These are phyloP conservation scores for Agonopterix arenella DNA, from an alignment of 2,888 invertebrate species.

Conservation along the genomic window DNA sequence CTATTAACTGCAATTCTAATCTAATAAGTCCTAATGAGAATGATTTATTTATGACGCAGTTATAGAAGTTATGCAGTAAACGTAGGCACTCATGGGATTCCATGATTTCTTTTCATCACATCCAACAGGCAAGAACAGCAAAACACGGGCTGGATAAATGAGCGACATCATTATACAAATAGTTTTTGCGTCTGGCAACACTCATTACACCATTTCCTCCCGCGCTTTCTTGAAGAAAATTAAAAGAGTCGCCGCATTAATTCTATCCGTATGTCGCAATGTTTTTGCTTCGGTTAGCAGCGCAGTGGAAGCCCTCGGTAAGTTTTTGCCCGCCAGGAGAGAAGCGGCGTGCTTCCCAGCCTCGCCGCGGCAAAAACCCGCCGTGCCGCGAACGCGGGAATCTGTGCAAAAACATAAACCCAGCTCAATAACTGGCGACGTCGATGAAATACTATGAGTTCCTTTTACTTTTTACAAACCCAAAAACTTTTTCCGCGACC, in stretches of 20 bases:
- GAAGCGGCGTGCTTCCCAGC: constrained; percentile 58
- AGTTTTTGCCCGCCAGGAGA: constrained; percentile 46
- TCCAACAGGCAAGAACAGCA: constrained; percentile 14
- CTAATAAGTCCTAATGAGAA: too few relatives aligned
- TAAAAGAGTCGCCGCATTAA: constrained; percentile 71
- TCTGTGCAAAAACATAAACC: constrained; percentile 50
- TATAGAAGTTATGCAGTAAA: too few relatives aligned
- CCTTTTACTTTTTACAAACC: constrained; percentile 58
- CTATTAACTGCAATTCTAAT: too few relatives aligned
- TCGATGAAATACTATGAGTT: constrained; percentile 74
- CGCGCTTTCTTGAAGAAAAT: constrained; percentile 74
- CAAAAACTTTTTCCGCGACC: constrained; percentile 50
- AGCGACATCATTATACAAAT: constrained; percentile 60
- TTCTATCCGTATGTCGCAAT: constrained; percentile 64
- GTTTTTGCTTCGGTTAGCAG: constrained; percentile 56
- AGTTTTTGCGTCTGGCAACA: constrained; percentile 60
- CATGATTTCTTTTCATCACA: not conserved
- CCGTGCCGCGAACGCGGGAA: constrained; percentile 42
- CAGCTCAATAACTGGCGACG: constrained; percentile 65
- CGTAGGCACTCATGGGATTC: not conserved
- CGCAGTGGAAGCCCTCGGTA: constrained; percentile 55
- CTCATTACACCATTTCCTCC: constrained; percentile 74
- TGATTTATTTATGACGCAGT: too few relatives aligned
- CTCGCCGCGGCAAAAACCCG: constrained; percentile 41
- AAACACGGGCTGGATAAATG: constrained; percentile 38